Percentiles rank a stretch among this genome's conserved stretches.
phyloP scores from a whole-genome alignment of 2,113 vertebrate species.

The Microcebus jonahi region DNA sequence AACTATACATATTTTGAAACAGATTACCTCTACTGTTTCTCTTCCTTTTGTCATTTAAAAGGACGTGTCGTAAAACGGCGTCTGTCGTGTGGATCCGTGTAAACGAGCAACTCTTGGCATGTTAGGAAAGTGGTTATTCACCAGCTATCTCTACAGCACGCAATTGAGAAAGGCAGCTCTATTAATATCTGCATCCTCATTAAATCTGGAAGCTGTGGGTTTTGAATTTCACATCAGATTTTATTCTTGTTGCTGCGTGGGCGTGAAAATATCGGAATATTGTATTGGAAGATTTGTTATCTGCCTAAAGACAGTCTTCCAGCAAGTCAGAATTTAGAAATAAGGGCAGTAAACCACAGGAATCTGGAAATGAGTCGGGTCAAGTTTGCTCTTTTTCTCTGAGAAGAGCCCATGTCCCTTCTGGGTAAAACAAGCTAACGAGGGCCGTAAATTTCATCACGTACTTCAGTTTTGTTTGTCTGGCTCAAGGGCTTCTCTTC shows the following conservation, averaged over 20 bases:
- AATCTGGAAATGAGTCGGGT: conserved; percentile 31
- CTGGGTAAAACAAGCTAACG: background rate
- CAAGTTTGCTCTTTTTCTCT: background rate
- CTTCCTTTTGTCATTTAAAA: background rate
- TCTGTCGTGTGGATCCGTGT: accelerated
- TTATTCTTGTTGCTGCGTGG: conserved; percentile 29
- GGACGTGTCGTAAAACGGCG: accelerated
- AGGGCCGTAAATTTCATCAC: background rate
- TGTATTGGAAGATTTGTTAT: conserved; percentile 32
- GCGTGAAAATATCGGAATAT: conserved; percentile 33
- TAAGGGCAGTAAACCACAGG: background rate
- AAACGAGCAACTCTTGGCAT: background rate
- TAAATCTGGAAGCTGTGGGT: background rate
- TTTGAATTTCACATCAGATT: conserved; percentile 40
- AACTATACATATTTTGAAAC: background rate
- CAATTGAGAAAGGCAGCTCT: background rate
- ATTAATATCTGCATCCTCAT: background rate
- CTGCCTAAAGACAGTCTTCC: conserved; percentile 15
- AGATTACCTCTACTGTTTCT: background rate
- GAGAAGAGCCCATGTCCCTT: background rate
- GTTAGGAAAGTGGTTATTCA: background rate
- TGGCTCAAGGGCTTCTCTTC: background rate
- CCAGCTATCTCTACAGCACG: background rate
- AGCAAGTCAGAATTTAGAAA: conserved; percentile 38
- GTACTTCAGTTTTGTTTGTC: conserved; percentile 23